Conservation (phyloP, 2,797 vertebrate species). For the Mallotus villosus region DNA sequence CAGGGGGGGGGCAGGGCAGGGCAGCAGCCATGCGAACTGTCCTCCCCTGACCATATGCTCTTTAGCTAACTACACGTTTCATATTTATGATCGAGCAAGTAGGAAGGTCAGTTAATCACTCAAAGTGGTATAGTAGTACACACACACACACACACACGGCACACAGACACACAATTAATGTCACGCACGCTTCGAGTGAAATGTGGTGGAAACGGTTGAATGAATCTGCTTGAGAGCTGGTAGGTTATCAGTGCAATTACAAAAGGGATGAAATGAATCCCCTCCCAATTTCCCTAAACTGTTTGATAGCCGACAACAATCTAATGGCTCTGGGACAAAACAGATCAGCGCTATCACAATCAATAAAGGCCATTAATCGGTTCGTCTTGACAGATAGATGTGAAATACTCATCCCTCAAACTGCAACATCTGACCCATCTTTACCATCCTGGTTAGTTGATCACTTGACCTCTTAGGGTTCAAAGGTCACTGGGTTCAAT, state of each 20-base stretch:
- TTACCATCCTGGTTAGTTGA: slow-evolving; percentile 57
- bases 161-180: slow-evolving; percentile 24
- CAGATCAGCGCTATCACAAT: slow-evolving; percentile 55
- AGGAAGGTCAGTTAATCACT: slow-evolving; percentile 1
- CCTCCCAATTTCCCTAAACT: slow-evolving; percentile 45
- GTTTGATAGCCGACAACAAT: slow-evolving; percentile 64
- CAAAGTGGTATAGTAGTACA: neutral
- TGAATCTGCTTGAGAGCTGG: slow-evolving; percentile 37
- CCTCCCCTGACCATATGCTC: too few relatives aligned
- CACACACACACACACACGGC: slow-evolving; percentile 19
- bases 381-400: slow-evolving; percentile 35
- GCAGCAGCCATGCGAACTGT: too few relatives aligned
- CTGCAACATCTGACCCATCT: slow-evolving; percentile 62
- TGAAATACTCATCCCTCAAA: slow-evolving; percentile 63
- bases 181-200: slow-evolving; percentile 6
- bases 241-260: slow-evolving; percentile 51
- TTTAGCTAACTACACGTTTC: too few relatives aligned
- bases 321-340: slow-evolving; percentile 67
- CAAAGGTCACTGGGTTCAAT: slow-evolving; percentile 64
- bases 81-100: neutral
- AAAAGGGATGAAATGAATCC: slow-evolving; percentile 51
- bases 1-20: too few relatives aligned
- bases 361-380: slow-evolving; percentile 65
- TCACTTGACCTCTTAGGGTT: slow-evolving; percentile 60
- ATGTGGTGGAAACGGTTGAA: neutral